Conservation (phyloP, 2,113 vertebrate genomes). For the Esox niger region DNA sequence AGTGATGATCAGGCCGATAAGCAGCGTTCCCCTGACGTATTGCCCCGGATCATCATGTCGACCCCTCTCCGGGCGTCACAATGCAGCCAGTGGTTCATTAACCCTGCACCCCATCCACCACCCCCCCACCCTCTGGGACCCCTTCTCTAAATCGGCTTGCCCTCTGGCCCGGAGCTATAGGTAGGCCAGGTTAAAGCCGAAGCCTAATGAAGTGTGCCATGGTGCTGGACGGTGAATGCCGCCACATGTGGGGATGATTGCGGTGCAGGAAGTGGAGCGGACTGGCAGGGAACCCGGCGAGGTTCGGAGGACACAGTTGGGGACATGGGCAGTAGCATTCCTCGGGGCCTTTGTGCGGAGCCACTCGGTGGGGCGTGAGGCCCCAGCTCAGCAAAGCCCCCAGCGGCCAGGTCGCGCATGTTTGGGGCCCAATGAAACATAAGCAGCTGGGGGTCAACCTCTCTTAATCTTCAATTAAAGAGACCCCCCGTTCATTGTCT, state of each 20-base stretch:
- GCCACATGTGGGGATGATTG: constrained; percentile 75
- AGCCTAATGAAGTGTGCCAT: constrained; percentile 73
- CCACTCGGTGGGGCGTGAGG: constrained; percentile 29
- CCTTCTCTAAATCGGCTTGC: constrained; percentile 21
- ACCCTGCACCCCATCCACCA: constrained; percentile 10
- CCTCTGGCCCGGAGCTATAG: constrained; percentile 61
- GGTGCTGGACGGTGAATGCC: constrained; percentile 61
- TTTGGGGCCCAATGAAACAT: constrained; percentile 59
- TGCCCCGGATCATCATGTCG: constrained; percentile 59
- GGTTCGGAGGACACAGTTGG: constrained; percentile 48
- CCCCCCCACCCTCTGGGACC: constrained; percentile 42
- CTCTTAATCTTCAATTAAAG: constrained; percentile 66
- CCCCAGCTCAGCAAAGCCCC: constrained; percentile 58
- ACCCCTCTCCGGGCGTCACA: constrained; percentile 69
- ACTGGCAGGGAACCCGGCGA: constrained; percentile 61
- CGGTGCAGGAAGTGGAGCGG: constrained; percentile 73
- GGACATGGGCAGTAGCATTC: constrained; percentile 58
- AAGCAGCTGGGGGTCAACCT: constrained; percentile 43
- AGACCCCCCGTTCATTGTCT: constrained; percentile 29
- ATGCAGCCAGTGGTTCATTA: constrained; percentile 29
- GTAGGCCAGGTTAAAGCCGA: constrained; percentile 65
- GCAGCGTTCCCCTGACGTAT: constrained; percentile 35
- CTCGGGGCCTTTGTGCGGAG: constrained; percentile 63
- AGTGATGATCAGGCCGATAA: constrained; percentile 32
- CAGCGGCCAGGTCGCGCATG: constrained; percentile 67